These are phyloP conservation scores for Trichomycterus rosablanca DNA, from an alignment of 2,113 vertebrate genomes.

Conservation along the genomic window DNA sequence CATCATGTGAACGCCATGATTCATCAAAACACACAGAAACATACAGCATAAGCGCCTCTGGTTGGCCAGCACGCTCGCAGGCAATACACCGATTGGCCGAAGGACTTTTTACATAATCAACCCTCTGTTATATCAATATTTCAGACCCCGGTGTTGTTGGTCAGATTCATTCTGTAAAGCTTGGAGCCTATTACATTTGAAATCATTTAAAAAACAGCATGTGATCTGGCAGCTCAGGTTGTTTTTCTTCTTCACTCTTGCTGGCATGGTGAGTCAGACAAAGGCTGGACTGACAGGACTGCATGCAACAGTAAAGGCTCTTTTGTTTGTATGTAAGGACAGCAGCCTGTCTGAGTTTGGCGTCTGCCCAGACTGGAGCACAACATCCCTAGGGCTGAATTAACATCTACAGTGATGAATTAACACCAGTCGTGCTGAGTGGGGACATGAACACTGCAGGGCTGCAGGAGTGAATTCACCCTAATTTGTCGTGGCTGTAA, in stretches of 20 bases:
- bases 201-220: neutral
- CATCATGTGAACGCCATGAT: neutral
- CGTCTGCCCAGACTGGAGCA: neutral
- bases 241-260: neutral
- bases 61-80: conserved; percentile 12
- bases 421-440: neutral
- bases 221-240: neutral
- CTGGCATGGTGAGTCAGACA: conserved; percentile 18
- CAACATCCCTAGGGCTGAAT: neutral
- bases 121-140: neutral
- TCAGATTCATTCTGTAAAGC: neutral
- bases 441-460: neutral
- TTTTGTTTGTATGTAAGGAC: conserved; percentile 19
- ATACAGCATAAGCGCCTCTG: neutral
- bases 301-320: neutral
- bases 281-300: neutral
- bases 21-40: conserved; percentile 16
- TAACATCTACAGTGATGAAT: conserved; percentile 1
- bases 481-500: neutral
- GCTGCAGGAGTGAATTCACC: neutral
- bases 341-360: neutral
- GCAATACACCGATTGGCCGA: neutral
- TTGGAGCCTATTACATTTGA: neutral
- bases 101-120: neutral
- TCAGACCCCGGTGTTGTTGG: neutral